Percentiles rank a stretch among this genome's conserved stretches.
Conservation (phyloP, 64 coral and sea anemone genomes). For the Porites lutea region DNA sequence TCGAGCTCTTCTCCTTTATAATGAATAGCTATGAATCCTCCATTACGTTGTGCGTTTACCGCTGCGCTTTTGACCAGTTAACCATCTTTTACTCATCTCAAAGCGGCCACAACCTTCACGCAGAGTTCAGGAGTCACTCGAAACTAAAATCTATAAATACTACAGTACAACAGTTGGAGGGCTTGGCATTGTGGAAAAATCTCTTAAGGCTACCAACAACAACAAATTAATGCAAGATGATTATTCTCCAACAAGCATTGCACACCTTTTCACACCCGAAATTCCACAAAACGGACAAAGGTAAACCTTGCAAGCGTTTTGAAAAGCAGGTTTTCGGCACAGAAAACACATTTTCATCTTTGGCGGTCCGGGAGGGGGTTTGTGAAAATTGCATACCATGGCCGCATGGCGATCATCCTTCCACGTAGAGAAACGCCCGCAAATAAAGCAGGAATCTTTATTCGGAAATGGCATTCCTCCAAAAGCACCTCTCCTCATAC, state of each 20-base stretch:
- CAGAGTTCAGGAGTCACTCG: too few species aligned
- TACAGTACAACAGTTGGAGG: too few species aligned
- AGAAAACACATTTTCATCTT: slow-evolving; percentile 72
- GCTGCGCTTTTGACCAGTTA: too few species aligned
- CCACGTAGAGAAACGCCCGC: slow-evolving; percentile 47
- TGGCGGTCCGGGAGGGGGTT: slow-evolving; percentile 49
- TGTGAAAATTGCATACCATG: slow-evolving; percentile 67
- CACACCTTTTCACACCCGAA: slow-evolving; percentile 35
- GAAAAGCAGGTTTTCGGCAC: slow-evolving; percentile 46
- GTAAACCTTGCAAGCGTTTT: slow-evolving; percentile 46
- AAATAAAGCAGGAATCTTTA: slow-evolving; percentile 78
- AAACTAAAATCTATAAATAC: too few species aligned
- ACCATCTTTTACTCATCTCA: too few species aligned
- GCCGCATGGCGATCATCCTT: slow-evolving; percentile 50
- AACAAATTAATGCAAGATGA: background rate
- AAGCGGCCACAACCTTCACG: too few species aligned
- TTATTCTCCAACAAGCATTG: slow-evolving; percentile 18
- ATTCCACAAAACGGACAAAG: slow-evolving; percentile 53
- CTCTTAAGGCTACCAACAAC: too few species aligned
- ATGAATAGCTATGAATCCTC: too few species aligned
- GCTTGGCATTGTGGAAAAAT: too few species aligned
- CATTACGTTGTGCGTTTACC: too few species aligned
- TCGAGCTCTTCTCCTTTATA: too few species aligned
- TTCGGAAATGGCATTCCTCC: slow-evolving; percentile 60
- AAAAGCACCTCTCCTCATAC: slow-evolving; percentile 52